Evolutionary conservation across 2,888 invertebrate genomes (phyloP), one percentile per base, ranked within the genome.

Genomic region (Tyria jacobaeae): DNA sequence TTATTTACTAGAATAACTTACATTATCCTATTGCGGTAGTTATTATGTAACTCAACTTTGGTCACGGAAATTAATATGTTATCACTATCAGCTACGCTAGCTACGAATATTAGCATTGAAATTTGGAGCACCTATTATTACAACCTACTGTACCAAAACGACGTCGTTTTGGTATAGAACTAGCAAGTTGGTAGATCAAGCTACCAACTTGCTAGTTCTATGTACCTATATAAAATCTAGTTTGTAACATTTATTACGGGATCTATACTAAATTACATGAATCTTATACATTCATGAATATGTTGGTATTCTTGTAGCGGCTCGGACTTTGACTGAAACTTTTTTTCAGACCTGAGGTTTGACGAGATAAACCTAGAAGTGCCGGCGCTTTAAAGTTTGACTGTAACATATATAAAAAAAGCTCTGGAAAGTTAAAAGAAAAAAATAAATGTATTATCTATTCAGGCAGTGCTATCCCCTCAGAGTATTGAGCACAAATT

Each of bases 51-150:
- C 47, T 56, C 65, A 66, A 65, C 61, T 53, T 55, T 57, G 70
- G 49, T 64, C 61, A 47, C 66, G 77, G 78, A 81, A 82, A 82
- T 79, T 69, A 80, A 79, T 75, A 68, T 64, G 60, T 69, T 74
- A 78, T 75, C 73, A 71, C 52, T 54, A 58, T 64, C 56, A 5
- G 39, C n/a, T 57, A 64, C 63, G n/a, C n/a, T n/a, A n/a, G n/a
- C n/a, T n/a, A n/a, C 53, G 57, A 71, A 76, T 69, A 70, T 68
- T 57, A 60, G 58, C 65, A 55, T 57, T 64, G 54, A 61, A 63
- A 62, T 55, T n/a, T n/a, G n/a, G n/a, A n/a, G n/a, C n/a, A n/a
- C n/a, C n/a, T n/a, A n/a, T n/a, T n/a, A n/a, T n/a, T n/a, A n/a
- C n/a, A n/a, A n/a, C n/a, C n/a, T n/a, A n/a, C 62, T 59, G 24